phyloP scores from a whole-genome alignment of 2,797 vertebrate genomes.

The Cyclopterus lumpus region DNA sequence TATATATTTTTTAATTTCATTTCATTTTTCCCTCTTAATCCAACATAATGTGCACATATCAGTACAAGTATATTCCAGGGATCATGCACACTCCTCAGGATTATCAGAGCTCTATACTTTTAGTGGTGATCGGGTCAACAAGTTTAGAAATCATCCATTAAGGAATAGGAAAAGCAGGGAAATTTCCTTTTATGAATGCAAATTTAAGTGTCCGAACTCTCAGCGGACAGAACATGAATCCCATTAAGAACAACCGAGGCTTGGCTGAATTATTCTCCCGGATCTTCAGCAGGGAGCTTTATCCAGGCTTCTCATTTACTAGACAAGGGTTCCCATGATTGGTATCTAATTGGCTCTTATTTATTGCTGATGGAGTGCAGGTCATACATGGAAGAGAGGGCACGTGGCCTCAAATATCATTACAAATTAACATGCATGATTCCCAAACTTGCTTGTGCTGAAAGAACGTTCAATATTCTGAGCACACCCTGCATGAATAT shows the following conservation, averaged over 20 bases:
- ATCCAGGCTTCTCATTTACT: slow-evolving; percentile 37
- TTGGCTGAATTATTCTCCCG: slow-evolving; percentile 67
- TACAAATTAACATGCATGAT: slow-evolving; percentile 47
- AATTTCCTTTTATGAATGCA: slow-evolving; percentile 68
- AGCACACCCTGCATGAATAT: slow-evolving; percentile 63
- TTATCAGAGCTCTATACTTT: slow-evolving; percentile 29
- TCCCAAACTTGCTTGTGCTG: slow-evolving; percentile 23
- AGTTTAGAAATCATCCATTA: slow-evolving; percentile 64
- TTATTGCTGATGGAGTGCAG: slow-evolving; percentile 31
- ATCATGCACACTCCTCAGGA: slow-evolving; percentile 25
- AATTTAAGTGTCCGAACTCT: slow-evolving; percentile 75
- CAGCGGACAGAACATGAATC: slow-evolving; percentile 69
- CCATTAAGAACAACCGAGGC: slow-evolving; percentile 70
- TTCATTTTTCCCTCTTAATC: slow-evolving; percentile 15
- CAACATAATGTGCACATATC: slow-evolving; percentile 15
- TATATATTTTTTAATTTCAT: too few species aligned
- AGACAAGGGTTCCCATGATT: slow-evolving; percentile 23
- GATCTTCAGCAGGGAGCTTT: slow-evolving; percentile 28
- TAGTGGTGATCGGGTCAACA: slow-evolving; percentile 51
- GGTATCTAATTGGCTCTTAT: slow-evolving; percentile 47
- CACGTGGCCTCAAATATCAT: slow-evolving; percentile 33
- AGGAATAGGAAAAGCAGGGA: slow-evolving; percentile 40
- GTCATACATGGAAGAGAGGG: slow-evolving; percentile 28
- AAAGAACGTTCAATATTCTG: slow-evolving; percentile 68
- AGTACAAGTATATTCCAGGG: slow-evolving; percentile 12